Base-by-base conservation (phyloP, 2,888 invertebrate genomes). In the Euspilapteryx auroguttella region DNA sequence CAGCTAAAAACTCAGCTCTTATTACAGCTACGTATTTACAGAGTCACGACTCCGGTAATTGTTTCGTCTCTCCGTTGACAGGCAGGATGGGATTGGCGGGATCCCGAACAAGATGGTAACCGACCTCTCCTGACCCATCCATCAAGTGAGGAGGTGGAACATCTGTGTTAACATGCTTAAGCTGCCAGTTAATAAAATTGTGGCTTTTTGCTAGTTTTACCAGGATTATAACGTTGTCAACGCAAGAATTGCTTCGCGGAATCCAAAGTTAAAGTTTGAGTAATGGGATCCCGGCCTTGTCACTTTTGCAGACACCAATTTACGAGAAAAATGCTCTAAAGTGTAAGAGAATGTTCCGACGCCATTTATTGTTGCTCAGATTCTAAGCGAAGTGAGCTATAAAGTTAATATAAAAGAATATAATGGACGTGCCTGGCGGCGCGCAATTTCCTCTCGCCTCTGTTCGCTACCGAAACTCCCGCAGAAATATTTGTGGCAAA, bases 161-260 rank as follows among this genome's bases (percentile, higher is more conserved):
- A 73, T 73, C 71, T 75, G 75, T 68, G 65, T 62, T 61, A 61
- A 59, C 61, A 62, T 66, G 57, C 63, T 53, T 43, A 51, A 51
- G n/a, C 49, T 56, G 58, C 54, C 59, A 57, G 63, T 57, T 68
- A 64, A 63, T 66, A 66, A 61, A 52, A 42, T 36, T 44, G 12
- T 42, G 42, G 45, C 45, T 11, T 17, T 44, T 31, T 21, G 17
- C 30, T 11, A 31, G 28, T 32, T 33, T 34, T 30, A 31, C 21
- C 4, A 5, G 4, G 22, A 22, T 11, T 22, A 22, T 4, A 8
- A 22, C 11, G 4, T 20, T 17, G 17, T 17, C 17, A 17, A 17
- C 17, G 17, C 17, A 5, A 17, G 17, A 17, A 17, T 17, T n/a
- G 5, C 17, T 17, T 17, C 17, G 5, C 17, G 17, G 17, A 17